A percentile compares a stretch with the other conserved stretches of the same genome.
Evolutionary conservation across 2,888 invertebrate genomes (phyloP).

Genomic region (Pegoplata infirma): DNA sequence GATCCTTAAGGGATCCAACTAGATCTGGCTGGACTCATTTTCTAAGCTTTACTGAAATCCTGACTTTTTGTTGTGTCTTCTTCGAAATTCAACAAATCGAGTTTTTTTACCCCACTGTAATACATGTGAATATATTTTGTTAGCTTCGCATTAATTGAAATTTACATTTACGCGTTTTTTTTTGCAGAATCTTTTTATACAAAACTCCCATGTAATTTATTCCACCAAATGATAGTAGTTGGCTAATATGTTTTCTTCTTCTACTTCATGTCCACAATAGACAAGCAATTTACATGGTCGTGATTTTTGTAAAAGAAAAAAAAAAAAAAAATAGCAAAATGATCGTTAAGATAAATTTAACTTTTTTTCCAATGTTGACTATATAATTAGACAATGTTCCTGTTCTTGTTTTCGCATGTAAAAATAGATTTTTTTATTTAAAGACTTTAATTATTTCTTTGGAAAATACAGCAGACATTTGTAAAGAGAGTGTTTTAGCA

Average conservation of each 20-base stretch:
- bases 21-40: no score
- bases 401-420: neutral
- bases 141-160: constrained; percentile 64
- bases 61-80: no score
- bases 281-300: constrained; percentile 50
- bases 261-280: no score
- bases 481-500: neutral
- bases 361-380: no score
- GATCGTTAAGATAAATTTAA: constrained; percentile 58
- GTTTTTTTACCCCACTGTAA: no score
- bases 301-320: constrained; percentile 48
- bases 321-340: no score
- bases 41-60: no score
- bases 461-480: constrained; percentile 4
- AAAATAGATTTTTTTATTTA: constrained; percentile 20
- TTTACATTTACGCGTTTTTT: constrained; percentile 63
- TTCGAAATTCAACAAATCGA: no score
- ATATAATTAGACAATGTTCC: constrained; percentile 35
- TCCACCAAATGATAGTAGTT: neutral
- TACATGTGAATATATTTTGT: neutral
- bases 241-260: constrained; percentile 15
- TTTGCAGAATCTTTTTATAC: neutral
- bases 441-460: constrained; percentile 29
- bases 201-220: constrained; percentile 17
- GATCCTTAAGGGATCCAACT: no score